Conservation (phyloP, 2,113 vertebrate genomes). For the Trogon surrucura region DNA sequence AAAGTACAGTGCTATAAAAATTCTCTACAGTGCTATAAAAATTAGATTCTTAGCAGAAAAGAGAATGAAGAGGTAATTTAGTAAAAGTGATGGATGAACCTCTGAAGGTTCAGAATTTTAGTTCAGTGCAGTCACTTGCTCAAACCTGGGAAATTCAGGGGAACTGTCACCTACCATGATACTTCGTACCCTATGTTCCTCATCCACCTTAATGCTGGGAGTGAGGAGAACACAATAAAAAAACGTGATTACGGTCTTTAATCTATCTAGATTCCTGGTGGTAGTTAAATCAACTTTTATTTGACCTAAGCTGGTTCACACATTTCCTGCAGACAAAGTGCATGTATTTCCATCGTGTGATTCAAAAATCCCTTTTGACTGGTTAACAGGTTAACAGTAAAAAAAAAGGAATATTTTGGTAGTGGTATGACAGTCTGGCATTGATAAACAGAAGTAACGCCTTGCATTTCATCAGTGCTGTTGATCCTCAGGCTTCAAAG, state of each 20-base stretch:
- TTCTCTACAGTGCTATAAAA: constrained; percentile 74
- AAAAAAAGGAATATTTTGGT: background rate
- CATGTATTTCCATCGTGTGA: background rate
- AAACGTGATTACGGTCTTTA: background rate
- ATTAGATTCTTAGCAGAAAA: constrained; percentile 73
- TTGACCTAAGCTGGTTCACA: background rate
- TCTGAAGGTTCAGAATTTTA: constrained; percentile 48
- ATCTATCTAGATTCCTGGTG: background rate
- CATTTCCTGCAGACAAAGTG: background rate
- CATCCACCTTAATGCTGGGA: background rate
- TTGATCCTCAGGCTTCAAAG: background rate
- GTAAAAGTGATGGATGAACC: constrained; percentile 72
- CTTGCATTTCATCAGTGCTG: background rate
- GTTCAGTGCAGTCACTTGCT: constrained; percentile 22
- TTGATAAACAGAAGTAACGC: background rate
- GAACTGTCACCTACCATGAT: background rate
- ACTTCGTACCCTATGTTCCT: background rate
- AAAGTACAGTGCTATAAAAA: constrained; percentile 74
- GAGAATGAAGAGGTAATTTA: constrained; percentile 72
- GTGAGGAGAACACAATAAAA: background rate
- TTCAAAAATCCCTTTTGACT: background rate
- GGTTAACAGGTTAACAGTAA: background rate
- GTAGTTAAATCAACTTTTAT: background rate
- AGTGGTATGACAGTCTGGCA: background rate
- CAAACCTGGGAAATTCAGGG: constrained; percentile 28